A percentile compares a stretch with the other conserved stretches of the same genome.
Evolutionary conservation across 2,797 vertebrate genomes (phyloP).

Genomic region (Halcyon leucocephala): DNA sequence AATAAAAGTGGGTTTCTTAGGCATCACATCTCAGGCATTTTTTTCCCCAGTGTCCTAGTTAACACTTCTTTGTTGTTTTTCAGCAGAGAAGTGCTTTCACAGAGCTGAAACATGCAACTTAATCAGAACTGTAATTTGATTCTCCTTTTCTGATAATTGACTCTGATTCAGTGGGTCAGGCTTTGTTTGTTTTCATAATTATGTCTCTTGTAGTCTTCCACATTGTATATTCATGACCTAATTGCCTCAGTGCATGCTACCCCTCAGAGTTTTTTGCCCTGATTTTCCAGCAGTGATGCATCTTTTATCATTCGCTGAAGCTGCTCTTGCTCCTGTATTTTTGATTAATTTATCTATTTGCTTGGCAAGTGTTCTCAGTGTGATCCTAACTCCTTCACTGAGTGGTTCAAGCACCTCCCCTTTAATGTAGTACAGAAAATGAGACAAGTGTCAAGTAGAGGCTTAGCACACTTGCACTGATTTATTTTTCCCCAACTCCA

Average conservation of each 20-base stretch:
- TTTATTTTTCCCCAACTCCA: slow-evolving; percentile 69
- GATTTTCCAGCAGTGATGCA: background rate
- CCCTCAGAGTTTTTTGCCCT: background rate
- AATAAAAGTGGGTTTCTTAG: background rate
- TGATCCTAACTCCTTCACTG: background rate
- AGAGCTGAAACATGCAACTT: background rate
- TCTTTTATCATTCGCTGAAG: background rate
- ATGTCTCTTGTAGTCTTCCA: background rate
- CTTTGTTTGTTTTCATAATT: background rate
- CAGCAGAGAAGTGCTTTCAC: background rate
- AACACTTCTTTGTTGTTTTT: background rate
- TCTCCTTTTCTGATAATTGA: background rate
- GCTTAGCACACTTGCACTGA: slow-evolving; percentile 52
- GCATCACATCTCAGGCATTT: background rate
- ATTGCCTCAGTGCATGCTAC: background rate
- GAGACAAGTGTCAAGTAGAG: slow-evolving; percentile 8
- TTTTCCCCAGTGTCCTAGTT: background rate
- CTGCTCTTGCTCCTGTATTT: background rate
- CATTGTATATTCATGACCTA: background rate
- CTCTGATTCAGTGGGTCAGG: background rate
- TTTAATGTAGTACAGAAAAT: background rate
- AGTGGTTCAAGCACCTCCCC: background rate
- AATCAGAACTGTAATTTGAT: slow-evolving; percentile 3
- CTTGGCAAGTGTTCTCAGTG: background rate
- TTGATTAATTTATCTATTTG: background rate